Evolutionary conservation across 2,888 invertebrate genomes (phyloP).

Genomic region (Mechanitis mazaeus): DNA sequence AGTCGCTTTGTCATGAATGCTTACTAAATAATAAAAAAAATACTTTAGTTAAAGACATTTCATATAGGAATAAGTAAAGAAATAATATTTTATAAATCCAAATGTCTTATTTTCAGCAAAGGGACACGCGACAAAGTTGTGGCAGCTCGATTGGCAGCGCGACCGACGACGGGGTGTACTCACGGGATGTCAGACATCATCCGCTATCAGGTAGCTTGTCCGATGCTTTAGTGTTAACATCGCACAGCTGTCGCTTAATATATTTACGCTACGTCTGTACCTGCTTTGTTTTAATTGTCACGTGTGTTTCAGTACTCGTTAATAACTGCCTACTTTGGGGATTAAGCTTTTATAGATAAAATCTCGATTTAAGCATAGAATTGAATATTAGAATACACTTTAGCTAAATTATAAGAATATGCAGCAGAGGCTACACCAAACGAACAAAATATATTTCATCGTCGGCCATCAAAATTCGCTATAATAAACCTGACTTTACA

Average conservation of each 20-base stretch:
- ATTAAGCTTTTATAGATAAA: background rate
- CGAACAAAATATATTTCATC: no score
- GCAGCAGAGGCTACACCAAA: background rate
- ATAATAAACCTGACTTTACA: no score
- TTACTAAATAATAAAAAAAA: background rate
- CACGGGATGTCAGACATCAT: conserved; percentile 60
- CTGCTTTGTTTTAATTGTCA: conserved; percentile 3
- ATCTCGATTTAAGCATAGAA: no score
- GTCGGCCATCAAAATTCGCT: no score
- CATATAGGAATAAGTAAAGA: no score
- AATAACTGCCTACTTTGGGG: background rate
- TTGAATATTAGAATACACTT: no score
- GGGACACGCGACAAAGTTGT: conserved; percentile 66
- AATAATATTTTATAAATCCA: no score
- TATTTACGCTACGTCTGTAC: background rate
- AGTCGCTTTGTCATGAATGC: conserved; percentile 30
- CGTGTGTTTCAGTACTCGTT: background rate
- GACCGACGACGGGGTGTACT: conserved; percentile 63
- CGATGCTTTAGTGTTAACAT: conserved; percentile 6
- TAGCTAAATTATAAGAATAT: no score
- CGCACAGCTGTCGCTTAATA: conserved; percentile 1
- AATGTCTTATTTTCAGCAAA: conserved; percentile 37
- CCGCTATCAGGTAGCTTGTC: conserved; percentile 54
- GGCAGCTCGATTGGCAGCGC: conserved; percentile 68
- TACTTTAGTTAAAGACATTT: no score